Evolutionary conservation across 2,113 vertebrate species (phyloP), one percentile per base, ranked within the genome.

Genomic region (Syngnathus typhle): DNA sequence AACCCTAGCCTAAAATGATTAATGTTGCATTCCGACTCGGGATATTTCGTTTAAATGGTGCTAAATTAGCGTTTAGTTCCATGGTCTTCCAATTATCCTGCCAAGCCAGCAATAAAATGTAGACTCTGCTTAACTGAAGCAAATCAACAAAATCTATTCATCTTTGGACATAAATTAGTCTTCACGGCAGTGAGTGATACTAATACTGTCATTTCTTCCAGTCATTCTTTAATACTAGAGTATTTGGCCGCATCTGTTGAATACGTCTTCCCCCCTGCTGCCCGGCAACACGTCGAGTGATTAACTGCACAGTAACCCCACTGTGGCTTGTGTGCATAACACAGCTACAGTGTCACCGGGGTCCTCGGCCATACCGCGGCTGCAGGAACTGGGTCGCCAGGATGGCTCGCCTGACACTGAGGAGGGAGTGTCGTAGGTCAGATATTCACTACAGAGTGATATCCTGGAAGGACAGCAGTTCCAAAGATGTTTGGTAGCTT

Each of bases 121-220:
- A 72, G 52, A 43, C 68, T 75, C 62, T 43, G 68, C 60, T 78
- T 76, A 67, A 73, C 70, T 69, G 62, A 75, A 81, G 64, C 37
- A 82, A 77, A 82, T 66, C 77, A 78, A 85, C 72, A 72, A 61
- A 39, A 39, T 64, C 64, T 67, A 19, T 73, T 65, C 63, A 38
- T 64, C 65, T 56, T 62, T 73, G 70, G 76, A 73, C 55, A 68
- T 71, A 62, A 80, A 68, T 60, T 16, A 60, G 52, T 55, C 52
- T 55, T 55, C 21, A 10, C 21, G 11, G 52, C 21, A 55, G 11
- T 27, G 21, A 23, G 3, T 6, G 52, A 27, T 23, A 15, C 52
- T 55, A 55, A 55, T 12, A 23, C 37, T 43, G 55, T 43, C 10
- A 27, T 23, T 51, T 70, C 16, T 36, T 68, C 59, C 44, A 60